Evolutionary conservation across 2,888 invertebrate genomes (phyloP), one percentile per base, ranked within the genome.

Genomic region (Stenichneumon culpator): DNA sequence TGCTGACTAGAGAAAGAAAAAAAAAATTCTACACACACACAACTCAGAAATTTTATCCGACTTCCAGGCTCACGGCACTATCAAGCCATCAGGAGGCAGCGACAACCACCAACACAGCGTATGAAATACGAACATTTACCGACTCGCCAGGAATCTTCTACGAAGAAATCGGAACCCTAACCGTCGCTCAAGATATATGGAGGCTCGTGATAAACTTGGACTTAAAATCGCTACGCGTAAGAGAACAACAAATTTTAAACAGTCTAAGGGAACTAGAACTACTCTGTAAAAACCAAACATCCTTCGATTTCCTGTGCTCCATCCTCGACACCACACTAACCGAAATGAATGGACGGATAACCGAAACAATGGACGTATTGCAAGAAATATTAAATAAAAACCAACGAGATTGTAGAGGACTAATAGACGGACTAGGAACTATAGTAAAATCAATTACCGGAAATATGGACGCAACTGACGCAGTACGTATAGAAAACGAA

Each of bases 161-260:
- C 32, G 32, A 6, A 32, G 32, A 5, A 32, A 32, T 32, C 9
- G 44, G 57, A 16, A 74, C 74, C 16, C 14, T 47, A 4, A 47
- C 60, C 39, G 19, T 47, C n/a, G n/a, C 39, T 3, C 44, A 28
- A 2, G 28, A 57, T 22, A 39, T 39, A 9, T 63, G 60, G 63
- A 74, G 1, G n/a, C 74, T 60, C 6, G 47, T 22, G 25, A 54
- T 74, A 74, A 32, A 32, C 2, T 11, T 70, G 11, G n/a, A 54
- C 14, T 19, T 70, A 11, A 9, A 16, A 36, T 19, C 70, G 9
- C 32, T 54, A 19, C 19, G 52, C n/a, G 47, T 19, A 14, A 14
- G 57, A 44, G 44, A 22, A 32, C 16, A 47, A 11, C 25, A 74
- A 1, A 60, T 60, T 3, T 6, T 5, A 22, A 25, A 3, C 3